Evolutionary conservation across 2,113 vertebrate species (phyloP).

Genomic region (Empidonax alnorum): DNA sequence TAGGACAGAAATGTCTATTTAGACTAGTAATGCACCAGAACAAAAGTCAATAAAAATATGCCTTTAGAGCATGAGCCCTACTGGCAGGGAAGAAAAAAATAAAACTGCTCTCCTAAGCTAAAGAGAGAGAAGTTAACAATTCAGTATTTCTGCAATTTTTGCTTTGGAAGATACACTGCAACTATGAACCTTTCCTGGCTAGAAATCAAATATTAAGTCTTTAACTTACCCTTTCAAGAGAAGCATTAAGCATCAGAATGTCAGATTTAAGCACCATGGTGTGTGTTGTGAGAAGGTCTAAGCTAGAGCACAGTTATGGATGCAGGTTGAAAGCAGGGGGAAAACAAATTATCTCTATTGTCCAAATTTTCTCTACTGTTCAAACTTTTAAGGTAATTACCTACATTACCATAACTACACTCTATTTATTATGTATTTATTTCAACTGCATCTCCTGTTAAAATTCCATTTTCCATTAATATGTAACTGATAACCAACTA

Average conservation of each 20-base stretch:
- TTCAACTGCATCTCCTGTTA: not conserved
- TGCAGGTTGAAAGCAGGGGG: not conserved
- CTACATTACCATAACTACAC: not conserved
- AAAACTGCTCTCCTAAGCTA: not conserved
- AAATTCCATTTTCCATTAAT: not conserved
- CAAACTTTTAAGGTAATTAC: not conserved
- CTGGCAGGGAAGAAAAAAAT: not conserved
- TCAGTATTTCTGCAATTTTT: not conserved
- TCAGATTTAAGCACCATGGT: not conserved
- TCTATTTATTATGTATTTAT: not conserved
- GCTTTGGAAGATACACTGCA: not conserved
- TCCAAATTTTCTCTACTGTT: not conserved
- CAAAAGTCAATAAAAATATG: not conserved
- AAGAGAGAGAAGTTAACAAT: not conserved
- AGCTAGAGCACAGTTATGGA: not conserved
- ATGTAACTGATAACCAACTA: not conserved
- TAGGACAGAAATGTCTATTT: not conserved
- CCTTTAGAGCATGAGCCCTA: not conserved
- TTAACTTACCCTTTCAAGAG: not conserved
- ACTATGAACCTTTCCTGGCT: not conserved
- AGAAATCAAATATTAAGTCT: not conserved
- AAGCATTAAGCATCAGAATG: fast-evolving
- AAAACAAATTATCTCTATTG: not conserved
- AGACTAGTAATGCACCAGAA: not conserved
- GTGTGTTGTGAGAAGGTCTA: not conserved